Evolutionary conservation across 1,140 invertebrate genomes (phyloP), one percentile per base, ranked within the genome.

Genomic region (Drosophila truncata): DNA sequence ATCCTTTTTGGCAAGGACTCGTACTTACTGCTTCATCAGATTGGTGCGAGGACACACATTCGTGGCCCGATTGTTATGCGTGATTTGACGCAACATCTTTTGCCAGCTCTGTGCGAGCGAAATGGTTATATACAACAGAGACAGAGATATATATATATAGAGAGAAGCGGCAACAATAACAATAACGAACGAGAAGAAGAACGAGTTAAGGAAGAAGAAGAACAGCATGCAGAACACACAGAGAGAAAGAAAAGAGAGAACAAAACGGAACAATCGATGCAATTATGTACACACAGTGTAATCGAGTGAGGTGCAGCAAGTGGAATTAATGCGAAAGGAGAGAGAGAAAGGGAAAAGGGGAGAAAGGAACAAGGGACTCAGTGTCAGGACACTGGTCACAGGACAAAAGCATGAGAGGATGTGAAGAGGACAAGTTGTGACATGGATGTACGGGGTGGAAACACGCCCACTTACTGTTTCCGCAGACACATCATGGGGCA

Each of bases 401-500:
- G 37, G 62, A 50, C 64, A 54, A 69, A 54, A 10, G 62, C 2
- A 64, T 23, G n/a, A 14, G n/a, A 16, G n/a, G 47, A 13, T 7
- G 27, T 25, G 41, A 7, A 9, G 52, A 16, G 33, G 35, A 31
- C 20, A 33, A 66, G 25, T n/a, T 23, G 18, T 42, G 23, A 27
- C n/a, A 49, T 18, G 27, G 33, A 39, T n/a, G 39, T 42, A 42
- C 23, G 27, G 47, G 52, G 14, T n/a, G 37, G 37, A 44, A 61
- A 63, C 60, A 60, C 47, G 55, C 60, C 25, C 62, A 97, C 98
- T 98, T 97, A 99, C 98, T 99, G 99, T 95, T 99, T 99, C 94
- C 98, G 98, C 86, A 99, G 95, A 95, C 97, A 98, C 82, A 98
- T 99, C 96, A 99, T 97, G 47, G 99, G 98, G 94, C 98, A 99